These are phyloP conservation scores for Pammene aurita DNA, from an alignment of 2,888 invertebrate species.

Conservation along the genomic window DNA sequence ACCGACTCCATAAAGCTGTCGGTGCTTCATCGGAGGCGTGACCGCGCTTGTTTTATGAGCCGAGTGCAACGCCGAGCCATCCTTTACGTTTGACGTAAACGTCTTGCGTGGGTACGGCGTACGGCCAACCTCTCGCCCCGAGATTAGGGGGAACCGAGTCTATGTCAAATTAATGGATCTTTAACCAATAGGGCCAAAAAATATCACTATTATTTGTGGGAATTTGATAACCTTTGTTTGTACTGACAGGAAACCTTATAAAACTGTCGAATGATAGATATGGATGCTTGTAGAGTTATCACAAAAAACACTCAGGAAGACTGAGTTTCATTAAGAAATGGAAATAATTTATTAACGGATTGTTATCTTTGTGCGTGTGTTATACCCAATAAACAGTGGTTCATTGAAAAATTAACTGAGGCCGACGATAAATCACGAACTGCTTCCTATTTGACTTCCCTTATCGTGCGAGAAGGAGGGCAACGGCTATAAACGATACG, in stretches of 20 bases:
- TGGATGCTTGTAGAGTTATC: slow-evolving; percentile 19
- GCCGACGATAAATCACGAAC: slow-evolving; percentile 57
- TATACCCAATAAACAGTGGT: slow-evolving; percentile 50
- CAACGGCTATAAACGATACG: slow-evolving; percentile 63
- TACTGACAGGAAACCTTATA: slow-evolving; percentile 26
- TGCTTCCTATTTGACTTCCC: slow-evolving; percentile 66
- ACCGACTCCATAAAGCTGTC: slow-evolving; percentile 64
- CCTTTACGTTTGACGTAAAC: slow-evolving; percentile 29
- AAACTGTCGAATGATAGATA: slow-evolving; percentile 35
- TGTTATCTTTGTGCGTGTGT: slow-evolving; percentile 45
- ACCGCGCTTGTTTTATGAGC: slow-evolving; percentile 68
- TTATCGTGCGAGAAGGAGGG: slow-evolving; percentile 69
- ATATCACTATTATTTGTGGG: slow-evolving; percentile 1
- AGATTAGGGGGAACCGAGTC: slow-evolving; percentile 21
- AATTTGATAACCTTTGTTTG: slow-evolving; percentile 23
- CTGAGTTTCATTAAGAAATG: slow-evolving; percentile 41
- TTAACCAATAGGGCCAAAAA: slow-evolving; percentile 6
- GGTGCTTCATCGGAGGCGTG: slow-evolving; percentile 74
- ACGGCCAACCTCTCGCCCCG: slow-evolving; percentile 25
- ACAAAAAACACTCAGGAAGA: slow-evolving; percentile 39
- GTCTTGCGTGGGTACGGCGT: slow-evolving; percentile 35
- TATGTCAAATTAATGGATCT: slow-evolving; percentile 13
- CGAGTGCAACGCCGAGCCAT: slow-evolving; percentile 41
- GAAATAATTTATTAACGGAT: slow-evolving; percentile 45
- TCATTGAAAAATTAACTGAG: slow-evolving; percentile 60